Evolutionary conservation across 2,113 vertebrate genomes (phyloP).

Genomic region (Dicentrarchus labrax): DNA sequence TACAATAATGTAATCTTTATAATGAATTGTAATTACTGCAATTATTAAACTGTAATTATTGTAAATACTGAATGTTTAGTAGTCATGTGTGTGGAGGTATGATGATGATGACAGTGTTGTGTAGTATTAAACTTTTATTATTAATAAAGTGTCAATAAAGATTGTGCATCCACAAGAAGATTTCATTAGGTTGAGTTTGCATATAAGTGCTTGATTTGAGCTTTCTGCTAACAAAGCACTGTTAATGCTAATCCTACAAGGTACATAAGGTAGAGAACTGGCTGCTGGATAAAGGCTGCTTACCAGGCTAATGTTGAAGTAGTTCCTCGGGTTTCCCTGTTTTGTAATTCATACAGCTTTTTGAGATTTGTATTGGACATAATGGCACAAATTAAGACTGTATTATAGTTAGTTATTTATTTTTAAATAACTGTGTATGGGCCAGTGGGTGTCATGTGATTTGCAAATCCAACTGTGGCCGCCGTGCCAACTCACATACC

Average conservation of each 20-base stretch:
- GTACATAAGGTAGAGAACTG: background rate
- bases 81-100: constrained; percentile 32
- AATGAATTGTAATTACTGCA: constrained; percentile 63
- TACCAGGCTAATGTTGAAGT: background rate
- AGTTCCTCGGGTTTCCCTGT: background rate
- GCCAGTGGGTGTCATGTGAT: background rate
- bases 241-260: background rate
- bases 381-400: background rate
- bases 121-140: constrained; percentile 1
- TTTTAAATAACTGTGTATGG: background rate
- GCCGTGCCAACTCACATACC: background rate
- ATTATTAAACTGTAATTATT: constrained; percentile 66
- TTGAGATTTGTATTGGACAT: background rate
- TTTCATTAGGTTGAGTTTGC: constrained; percentile 8
- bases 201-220: background rate
- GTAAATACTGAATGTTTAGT: constrained; percentile 60
- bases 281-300: background rate
- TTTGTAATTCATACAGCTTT: no score
- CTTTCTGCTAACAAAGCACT: background rate
- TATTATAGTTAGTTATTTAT: background rate
- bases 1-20: constrained; percentile 55
- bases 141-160: background rate
- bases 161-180: background rate
- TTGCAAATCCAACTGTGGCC: constrained; percentile 1
- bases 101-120: constrained; percentile 27